phyloP scores from a whole-genome alignment of 1,140 invertebrate species.

The Drosophila chauvacae region DNA sequence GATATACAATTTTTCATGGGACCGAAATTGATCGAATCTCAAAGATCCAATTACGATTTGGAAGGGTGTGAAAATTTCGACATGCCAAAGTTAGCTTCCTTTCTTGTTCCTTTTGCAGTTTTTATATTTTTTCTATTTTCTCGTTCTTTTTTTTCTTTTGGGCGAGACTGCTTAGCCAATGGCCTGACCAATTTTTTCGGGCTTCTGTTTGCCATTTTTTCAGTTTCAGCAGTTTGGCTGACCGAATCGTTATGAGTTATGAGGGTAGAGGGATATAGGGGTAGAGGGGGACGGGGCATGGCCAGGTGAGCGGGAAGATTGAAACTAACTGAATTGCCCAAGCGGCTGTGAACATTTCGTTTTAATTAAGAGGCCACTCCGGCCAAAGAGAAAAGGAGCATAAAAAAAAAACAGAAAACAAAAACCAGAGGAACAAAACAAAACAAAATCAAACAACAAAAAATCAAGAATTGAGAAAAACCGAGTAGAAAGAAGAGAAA shows the following conservation, averaged over 20 bases:
- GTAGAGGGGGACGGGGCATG: too few relatives aligned
- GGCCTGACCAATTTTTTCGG: slow-evolving; percentile 44
- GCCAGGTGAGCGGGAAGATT: slow-evolving; percentile 38
- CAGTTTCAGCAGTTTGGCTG: slow-evolving; percentile 8
- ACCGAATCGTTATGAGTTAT: slow-evolving; percentile 53
- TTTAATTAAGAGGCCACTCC: slow-evolving; percentile 48
- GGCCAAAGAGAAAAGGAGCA: slow-evolving; percentile 12
- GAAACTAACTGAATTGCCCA: slow-evolving; percentile 53
- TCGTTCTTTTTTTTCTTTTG: slow-evolving; percentile 1
- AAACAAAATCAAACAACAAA: slow-evolving; percentile 1
- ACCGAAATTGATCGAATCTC: neutral
- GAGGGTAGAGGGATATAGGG: neutral
- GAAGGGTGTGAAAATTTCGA: neutral
- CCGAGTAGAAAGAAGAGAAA: neutral
- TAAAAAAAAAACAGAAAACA: neutral
- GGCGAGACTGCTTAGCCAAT: slow-evolving; percentile 43
- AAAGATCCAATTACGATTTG: neutral
- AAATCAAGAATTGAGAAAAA: neutral
- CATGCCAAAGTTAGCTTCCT: neutral
- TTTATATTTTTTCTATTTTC: slow-evolving; percentile 17
- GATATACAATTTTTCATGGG: neutral
- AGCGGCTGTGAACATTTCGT: slow-evolving; percentile 55
- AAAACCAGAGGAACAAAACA: neutral
- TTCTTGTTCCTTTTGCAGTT: slow-evolving; percentile 21
- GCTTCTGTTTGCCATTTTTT: slow-evolving; percentile 24